These are phyloP conservation scores for Drosophila saltans DNA, from an alignment of 1,140 invertebrate genomes.

Conservation along the genomic window DNA sequence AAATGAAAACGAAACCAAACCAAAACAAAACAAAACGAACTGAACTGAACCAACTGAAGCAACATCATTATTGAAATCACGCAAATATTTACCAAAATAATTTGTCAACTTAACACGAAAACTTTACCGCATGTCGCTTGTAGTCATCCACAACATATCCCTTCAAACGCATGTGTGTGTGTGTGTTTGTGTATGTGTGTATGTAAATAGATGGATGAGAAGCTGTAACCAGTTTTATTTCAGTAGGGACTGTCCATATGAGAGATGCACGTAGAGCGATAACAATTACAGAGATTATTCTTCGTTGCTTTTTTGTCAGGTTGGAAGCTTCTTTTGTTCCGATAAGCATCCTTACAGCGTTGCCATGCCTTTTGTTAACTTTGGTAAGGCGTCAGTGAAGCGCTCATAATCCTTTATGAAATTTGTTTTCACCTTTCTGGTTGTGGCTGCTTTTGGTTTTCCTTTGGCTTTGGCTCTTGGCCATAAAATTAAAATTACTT, in stretches of 20 bases:
- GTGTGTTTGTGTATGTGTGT: too few relatives aligned
- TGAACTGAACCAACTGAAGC: constrained; percentile 37
- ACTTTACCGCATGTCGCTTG: constrained; percentile 53
- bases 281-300: constrained; percentile 16
- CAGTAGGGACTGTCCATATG: constrained; percentile 7
- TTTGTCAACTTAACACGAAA: constrained; percentile 78
- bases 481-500: constrained; percentile 82
- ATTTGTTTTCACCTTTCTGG: constrained; percentile 62
- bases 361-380: background rate
- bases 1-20: constrained; percentile 22
- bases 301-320: background rate
- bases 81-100: constrained; percentile 80
- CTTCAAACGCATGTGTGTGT: too few relatives aligned
- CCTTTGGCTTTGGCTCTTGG: constrained; percentile 59
- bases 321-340: background rate
- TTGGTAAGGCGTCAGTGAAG: constrained; percentile 54
- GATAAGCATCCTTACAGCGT: constrained; percentile 7
- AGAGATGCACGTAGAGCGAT: constrained; percentile 7
- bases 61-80: constrained; percentile 78
- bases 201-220: background rate
- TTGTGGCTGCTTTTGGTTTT: constrained; percentile 37
- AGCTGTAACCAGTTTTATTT: background rate
- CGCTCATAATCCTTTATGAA: constrained; percentile 74
- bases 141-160: background rate
- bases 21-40: constrained; percentile 14